These are phyloP conservation scores for Hemicentrotus pulcherrimus DNA, from an alignment of 35 echinoderm and acorn worm species.

Conservation along the genomic window DNA sequence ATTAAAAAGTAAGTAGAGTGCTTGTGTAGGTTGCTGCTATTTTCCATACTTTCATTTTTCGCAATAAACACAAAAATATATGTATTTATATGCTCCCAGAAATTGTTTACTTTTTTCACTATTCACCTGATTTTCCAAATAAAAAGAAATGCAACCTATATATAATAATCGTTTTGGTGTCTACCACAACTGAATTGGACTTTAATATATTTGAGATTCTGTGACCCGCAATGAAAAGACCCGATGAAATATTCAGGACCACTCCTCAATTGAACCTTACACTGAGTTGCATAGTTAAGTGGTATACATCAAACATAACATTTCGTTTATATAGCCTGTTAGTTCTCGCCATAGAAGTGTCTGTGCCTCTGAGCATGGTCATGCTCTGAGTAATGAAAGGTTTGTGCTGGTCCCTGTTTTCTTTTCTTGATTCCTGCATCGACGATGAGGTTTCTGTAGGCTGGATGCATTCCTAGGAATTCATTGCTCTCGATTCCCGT, in stretches of 20 bases:
- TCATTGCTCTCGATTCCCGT: constrained; percentile 47
- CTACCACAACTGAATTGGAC: background rate
- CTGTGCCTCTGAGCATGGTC: background rate
- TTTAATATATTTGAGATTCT: background rate
- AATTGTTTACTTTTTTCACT: too few species aligned
- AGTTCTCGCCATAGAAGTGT: background rate
- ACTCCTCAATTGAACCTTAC: background rate
- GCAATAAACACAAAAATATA: too few species aligned
- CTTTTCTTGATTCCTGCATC: constrained; percentile 10
- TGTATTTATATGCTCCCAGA: too few species aligned
- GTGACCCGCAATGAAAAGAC: background rate
- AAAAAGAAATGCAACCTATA: too few species aligned
- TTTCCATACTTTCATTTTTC: too few species aligned
- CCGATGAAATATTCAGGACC: background rate
- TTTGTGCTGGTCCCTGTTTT: background rate
- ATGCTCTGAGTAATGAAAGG: background rate
- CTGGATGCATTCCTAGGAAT: constrained; percentile 24
- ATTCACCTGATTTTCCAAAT: too few species aligned
- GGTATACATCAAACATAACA: background rate
- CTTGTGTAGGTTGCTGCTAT: too few species aligned
- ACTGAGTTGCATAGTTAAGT: constrained; percentile 10
- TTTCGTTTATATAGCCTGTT: background rate
- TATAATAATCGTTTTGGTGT: too few species aligned
- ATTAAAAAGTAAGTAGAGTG: too few species aligned
- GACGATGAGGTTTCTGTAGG: constrained; percentile 2